phyloP scores from a whole-genome alignment of 37 sponge, comb jelly and placozoan genomes.

The Beroe forskalii region DNA sequence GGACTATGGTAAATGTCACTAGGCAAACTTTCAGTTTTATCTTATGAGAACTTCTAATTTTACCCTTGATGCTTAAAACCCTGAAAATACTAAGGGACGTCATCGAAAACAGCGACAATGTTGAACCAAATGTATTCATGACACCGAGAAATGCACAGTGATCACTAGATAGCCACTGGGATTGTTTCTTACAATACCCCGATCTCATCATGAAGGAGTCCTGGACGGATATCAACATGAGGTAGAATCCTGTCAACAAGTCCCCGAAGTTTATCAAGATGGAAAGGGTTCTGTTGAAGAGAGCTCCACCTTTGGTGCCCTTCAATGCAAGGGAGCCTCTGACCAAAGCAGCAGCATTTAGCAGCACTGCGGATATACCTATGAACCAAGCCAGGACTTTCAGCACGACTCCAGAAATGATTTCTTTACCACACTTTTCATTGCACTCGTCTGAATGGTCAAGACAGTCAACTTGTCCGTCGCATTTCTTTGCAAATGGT shows the following conservation, averaged over 20 bases:
- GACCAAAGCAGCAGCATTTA: neutral
- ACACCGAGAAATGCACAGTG: neutral
- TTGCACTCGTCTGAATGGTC: slow-evolving; percentile 18
- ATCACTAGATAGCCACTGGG: neutral
- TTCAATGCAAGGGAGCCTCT: neutral
- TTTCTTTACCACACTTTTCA: neutral
- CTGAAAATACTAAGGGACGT: neutral
- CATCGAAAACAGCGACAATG: neutral
- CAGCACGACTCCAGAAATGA: neutral
- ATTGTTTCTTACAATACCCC: neutral
- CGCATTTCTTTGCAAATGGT: neutral
- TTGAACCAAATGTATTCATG: neutral
- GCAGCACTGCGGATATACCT: neutral
- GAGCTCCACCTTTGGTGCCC: neutral
- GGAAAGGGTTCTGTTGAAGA: neutral
- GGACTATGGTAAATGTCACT: neutral
- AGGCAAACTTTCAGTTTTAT: neutral
- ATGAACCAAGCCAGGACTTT: neutral
- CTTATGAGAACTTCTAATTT: neutral
- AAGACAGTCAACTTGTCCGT: neutral
- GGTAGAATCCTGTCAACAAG: neutral
- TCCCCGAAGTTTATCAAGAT: neutral
- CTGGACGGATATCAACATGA: neutral
- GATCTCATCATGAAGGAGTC: neutral
- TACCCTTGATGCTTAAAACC: neutral